These are phyloP conservation scores for Diplosoma virens DNA, from an alignment of 23 tunicate species.

Conservation along the genomic window DNA sequence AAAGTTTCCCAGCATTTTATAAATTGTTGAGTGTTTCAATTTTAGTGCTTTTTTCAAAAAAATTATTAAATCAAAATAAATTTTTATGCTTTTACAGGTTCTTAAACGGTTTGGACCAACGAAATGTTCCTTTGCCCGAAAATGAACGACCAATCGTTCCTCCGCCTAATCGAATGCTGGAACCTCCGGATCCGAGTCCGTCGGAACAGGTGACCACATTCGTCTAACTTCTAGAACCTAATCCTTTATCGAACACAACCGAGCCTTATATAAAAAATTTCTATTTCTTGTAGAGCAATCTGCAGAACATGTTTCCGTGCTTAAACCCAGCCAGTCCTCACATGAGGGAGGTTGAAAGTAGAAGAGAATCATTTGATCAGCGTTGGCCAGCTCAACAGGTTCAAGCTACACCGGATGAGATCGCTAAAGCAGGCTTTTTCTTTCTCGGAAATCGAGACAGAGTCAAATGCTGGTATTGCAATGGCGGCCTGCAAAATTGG, in stretches of 20 bases:
- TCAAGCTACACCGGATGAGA: constrained; percentile 52
- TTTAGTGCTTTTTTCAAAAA: too few relatives aligned
- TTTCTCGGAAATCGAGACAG: constrained; percentile 61
- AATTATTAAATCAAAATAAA: too few relatives aligned
- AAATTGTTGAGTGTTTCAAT: too few relatives aligned
- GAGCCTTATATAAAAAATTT: too few relatives aligned
- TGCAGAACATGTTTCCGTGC: constrained; percentile 61
- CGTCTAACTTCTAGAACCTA: too few relatives aligned
- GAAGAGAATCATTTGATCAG: constrained; percentile 50
- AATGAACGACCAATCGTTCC: constrained; percentile 29
- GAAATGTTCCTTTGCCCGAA: constrained; percentile 15
- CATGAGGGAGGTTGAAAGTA: constrained; percentile 44
- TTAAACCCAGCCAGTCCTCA: constrained; percentile 57
- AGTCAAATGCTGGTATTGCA: constrained; percentile 71
- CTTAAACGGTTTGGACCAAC: constrained; percentile 17
- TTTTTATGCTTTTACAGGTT: too few relatives aligned
- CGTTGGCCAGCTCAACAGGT: constrained; percentile 50
- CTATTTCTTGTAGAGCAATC: constrained; percentile 19
- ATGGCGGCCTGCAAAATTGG: constrained; percentile 78
- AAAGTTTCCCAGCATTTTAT: too few relatives aligned
- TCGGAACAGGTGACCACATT: constrained; percentile 12
- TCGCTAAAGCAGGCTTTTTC: constrained; percentile 76
- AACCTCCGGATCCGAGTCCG: constrained; percentile 50
- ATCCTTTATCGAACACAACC: too few relatives aligned
- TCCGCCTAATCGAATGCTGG: constrained; percentile 14